Base-by-base conservation (phyloP, 64 coral and sea anemone genomes). In the Montipora efflorescens region DNA sequence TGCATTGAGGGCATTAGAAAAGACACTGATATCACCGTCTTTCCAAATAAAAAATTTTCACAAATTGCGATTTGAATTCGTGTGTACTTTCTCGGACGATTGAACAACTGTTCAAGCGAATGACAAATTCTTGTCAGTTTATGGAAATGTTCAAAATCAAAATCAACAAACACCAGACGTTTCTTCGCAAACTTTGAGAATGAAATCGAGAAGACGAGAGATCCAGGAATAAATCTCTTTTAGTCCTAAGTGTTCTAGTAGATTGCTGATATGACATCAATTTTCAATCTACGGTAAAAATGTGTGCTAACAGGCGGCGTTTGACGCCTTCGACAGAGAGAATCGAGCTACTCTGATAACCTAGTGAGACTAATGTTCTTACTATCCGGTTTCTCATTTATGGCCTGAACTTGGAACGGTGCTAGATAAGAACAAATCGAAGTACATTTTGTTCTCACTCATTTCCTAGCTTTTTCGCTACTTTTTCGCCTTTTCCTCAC, bases 1-100 rank as follows among this genome's bases (percentile, higher is more conserved):
- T 93, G 84, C 84, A 79, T 93, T 96, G 70, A 76, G 76, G 91
- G 82, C 83, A 90, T 90, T 57, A 84, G 79, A 91, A 91, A 91
- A 82, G 48, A 86, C 66, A 72, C 16, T 86, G 82, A 86, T 50
- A 86, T 48, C 47, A 47, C 82, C 46, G 82, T 59, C 62, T 86
- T 50, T 45, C 64, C 82, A 86, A 86, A 86, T 86, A 72, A 86
- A 86, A 71, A 71, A 86, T 72, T 86, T 70, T 72, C 66, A 86
- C 45, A 86, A 72, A 70, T 71, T 86, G 62, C 44, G 61, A 67
- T 47, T 86, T 19, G 36, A 0, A 36, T 36, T 36, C 36, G 36
- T 36, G 36, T 71, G 16, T 20, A 51, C 46, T 51, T 71, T 64
- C 66, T 86, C 46, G 66, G 66, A 71, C 82, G 45, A 50, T 8